These are phyloP conservation scores for Ditula angustiorana DNA, from an alignment of 2,888 invertebrate species.

Conservation along the genomic window DNA sequence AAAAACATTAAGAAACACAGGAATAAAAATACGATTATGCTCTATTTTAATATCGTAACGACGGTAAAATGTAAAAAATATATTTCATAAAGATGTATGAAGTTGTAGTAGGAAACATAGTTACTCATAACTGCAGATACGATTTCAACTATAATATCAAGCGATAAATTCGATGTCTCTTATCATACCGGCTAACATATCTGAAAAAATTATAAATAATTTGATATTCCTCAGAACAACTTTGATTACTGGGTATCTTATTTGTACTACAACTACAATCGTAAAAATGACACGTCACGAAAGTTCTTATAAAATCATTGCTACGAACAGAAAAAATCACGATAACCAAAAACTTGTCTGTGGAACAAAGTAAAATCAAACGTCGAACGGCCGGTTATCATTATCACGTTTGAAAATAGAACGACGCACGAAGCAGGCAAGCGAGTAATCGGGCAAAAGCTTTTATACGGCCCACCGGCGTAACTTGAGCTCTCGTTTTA, in stretches of 20 bases:
- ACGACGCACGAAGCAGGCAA: constrained; percentile 80
- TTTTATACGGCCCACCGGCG: constrained; percentile 68
- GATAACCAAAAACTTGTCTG: constrained; percentile 18
- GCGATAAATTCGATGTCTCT: constrained; percentile 8
- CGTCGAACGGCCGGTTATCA: constrained; percentile 70
- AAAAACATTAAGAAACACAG: no score
- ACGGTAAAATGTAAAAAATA: neutral
- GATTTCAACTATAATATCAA: neutral
- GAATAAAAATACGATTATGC: no score
- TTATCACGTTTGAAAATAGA: constrained; percentile 83
- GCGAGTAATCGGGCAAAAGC: constrained; percentile 83
- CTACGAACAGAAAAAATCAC: neutral
- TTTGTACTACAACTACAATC: neutral
- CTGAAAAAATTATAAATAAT: neutral
- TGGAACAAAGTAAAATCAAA: constrained; percentile 33
- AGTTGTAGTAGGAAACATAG: neutral
- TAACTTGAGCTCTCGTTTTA: constrained; percentile 66
- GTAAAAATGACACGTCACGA: neutral
- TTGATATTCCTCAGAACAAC: neutral
- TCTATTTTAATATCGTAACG: no score
- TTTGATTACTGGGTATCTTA: neutral
- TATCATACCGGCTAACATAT: neutral
- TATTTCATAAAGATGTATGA: neutral
- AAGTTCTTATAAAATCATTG: neutral
- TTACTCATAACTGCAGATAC: neutral